Evolutionary conservation across 2,888 invertebrate genomes (phyloP).

Genomic region (Watsonalla cultraria): DNA sequence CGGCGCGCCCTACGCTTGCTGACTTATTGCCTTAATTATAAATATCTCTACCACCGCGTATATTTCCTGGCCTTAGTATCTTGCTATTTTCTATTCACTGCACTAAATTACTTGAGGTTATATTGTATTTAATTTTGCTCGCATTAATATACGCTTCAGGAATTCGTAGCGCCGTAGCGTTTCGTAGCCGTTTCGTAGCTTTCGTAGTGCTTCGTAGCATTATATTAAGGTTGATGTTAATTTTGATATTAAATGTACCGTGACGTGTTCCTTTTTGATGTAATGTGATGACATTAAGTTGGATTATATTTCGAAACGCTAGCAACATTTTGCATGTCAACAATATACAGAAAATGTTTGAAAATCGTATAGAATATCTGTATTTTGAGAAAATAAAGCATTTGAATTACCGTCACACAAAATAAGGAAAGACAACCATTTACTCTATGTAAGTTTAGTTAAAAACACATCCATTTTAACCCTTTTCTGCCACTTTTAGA

Average conservation of each 20-base stretch:
- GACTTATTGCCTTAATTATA: constrained; percentile 22
- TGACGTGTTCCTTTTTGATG: not conserved
- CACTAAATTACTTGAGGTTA: constrained; percentile 2
- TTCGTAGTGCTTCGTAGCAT: not conserved
- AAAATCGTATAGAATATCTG: too few species aligned
- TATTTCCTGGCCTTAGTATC: constrained; percentile 5
- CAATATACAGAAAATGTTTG: too few species aligned
- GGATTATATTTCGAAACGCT: not conserved
- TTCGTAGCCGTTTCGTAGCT: not conserved
- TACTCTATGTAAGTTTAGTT: too few species aligned
- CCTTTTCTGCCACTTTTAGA: too few species aligned
- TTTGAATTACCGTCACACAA: too few species aligned
- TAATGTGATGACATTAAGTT: not conserved
- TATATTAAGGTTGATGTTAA: not conserved
- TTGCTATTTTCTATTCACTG: constrained; percentile 1
- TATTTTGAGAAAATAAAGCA: too few species aligned
- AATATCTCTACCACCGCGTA: constrained; percentile 13
- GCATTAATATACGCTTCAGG: not conserved
- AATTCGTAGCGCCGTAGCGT: not conserved
- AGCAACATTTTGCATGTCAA: too few species aligned
- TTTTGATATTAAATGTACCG: not conserved
- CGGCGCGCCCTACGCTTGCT: constrained; percentile 5
- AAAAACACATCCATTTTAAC: too few species aligned
- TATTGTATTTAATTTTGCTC: constrained; percentile 1
- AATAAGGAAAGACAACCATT: too few species aligned